These are phyloP conservation scores for Haliclystus octoradiatus DNA, from an alignment of 30 jellyfish, hydroid and myxozoan genomes.

Conservation along the genomic window DNA sequence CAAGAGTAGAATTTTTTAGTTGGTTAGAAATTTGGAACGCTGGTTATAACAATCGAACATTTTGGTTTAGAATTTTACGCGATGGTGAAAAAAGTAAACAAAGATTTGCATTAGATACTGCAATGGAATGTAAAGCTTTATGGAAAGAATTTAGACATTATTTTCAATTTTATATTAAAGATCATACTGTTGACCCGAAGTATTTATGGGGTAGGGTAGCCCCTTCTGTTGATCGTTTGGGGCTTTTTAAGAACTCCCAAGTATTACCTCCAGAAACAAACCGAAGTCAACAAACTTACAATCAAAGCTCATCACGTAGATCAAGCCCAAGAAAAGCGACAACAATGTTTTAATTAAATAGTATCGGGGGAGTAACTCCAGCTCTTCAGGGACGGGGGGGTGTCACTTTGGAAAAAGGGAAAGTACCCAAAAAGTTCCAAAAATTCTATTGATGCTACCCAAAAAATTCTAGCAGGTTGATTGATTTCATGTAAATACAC, in stretches of 20 bases:
- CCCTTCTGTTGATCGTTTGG: slow-evolving; percentile 59
- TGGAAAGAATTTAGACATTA: slow-evolving; percentile 53
- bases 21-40: slow-evolving; percentile 94
- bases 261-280: too few relatives aligned
- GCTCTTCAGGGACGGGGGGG: too few relatives aligned
- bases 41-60: slow-evolving; percentile 42
- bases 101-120: slow-evolving; percentile 31
- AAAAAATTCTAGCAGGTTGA: too few relatives aligned
- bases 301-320: too few relatives aligned
- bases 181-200: slow-evolving; percentile 71
- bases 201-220: slow-evolving; percentile 85
- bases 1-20: slow-evolving; percentile 42
- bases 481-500: too few relatives aligned
- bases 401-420: too few relatives aligned
- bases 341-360: too few relatives aligned
- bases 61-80: slow-evolving; percentile 73
- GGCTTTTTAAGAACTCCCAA: slow-evolving; percentile 39
- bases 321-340: too few relatives aligned
- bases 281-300: too few relatives aligned
- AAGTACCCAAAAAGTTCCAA: too few relatives aligned
- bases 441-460: too few relatives aligned
- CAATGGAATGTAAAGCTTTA: slow-evolving; percentile 38
- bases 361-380: too few relatives aligned
- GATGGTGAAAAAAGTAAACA: slow-evolving; percentile 85
- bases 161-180: slow-evolving; percentile 61